These are phyloP conservation scores for Drosophila multiciliata DNA, from an alignment of 2,888 invertebrate genomes.

Conservation along the genomic window DNA sequence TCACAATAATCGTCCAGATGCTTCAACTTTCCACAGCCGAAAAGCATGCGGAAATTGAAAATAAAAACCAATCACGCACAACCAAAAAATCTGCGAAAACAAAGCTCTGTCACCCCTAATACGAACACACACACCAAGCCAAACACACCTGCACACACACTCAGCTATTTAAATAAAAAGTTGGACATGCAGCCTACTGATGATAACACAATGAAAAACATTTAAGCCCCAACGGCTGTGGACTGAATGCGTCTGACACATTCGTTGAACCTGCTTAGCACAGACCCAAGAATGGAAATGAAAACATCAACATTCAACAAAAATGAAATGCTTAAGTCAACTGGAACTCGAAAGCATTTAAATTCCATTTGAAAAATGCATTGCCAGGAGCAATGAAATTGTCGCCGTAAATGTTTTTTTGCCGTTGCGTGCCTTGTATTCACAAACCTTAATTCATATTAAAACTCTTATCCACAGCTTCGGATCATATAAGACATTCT, in stretches of 20 bases:
- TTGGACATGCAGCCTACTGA: conserved; percentile 40
- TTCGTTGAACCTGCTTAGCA: conserved; percentile 39
- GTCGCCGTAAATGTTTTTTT: conserved; percentile 38
- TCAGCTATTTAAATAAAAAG: conserved; percentile 32
- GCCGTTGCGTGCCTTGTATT: conserved; percentile 23
- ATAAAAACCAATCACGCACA: conserved; percentile 5
- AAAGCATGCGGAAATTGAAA: conserved; percentile 40
- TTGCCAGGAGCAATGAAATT: conserved; percentile 69
- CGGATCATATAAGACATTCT: neutral
- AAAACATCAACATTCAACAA: conserved; percentile 17
- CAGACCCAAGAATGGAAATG: conserved; percentile 16
- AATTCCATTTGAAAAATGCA: conserved; percentile 73
- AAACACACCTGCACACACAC: conserved; percentile 1
- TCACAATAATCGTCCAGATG: conserved; percentile 62
- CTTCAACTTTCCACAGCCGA: conserved; percentile 27
- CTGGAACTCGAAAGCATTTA: conserved; percentile 71
- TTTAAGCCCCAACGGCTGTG: conserved; percentile 45
- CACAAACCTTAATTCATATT: conserved; percentile 43
- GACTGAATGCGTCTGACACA: conserved; percentile 68
- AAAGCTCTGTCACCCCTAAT: conserved; percentile 20
- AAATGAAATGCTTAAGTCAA: conserved; percentile 73
- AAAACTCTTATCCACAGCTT: conserved; percentile 46
- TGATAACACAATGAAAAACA: conserved; percentile 71
- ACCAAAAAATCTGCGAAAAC: conserved; percentile 21
- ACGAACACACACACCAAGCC: conserved; percentile 5